phyloP scores from a whole-genome alignment of 2,113 vertebrate genomes.

The Melanocharis versteri region DNA sequence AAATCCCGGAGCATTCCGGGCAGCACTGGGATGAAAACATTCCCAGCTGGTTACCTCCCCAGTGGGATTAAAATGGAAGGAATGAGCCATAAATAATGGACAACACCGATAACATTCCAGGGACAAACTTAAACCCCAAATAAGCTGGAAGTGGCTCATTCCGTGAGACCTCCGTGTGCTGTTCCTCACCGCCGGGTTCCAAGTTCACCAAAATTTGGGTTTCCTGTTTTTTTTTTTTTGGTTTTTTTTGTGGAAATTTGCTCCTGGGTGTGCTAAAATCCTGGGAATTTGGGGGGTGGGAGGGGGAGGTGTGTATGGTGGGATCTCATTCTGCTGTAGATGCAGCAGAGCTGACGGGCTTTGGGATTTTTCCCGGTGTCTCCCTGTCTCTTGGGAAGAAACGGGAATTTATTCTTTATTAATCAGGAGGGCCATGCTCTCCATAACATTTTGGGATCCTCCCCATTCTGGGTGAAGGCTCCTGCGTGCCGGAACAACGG shows the following conservation, averaged over 20 bases:
- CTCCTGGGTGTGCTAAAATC: not conserved
- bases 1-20: not conserved
- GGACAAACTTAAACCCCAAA: not conserved
- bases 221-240: not conserved
- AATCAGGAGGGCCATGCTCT: not conserved
- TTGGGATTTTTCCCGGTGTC: not conserved
- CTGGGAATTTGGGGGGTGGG: not conserved
- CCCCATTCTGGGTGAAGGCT: accelerated
- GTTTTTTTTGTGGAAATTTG: not conserved
- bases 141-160: not conserved
- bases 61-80: not conserved
- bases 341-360: accelerated
- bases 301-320: not conserved
- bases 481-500: accelerated
- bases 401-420: accelerated
- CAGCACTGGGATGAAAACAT: not conserved
- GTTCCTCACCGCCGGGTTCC: not conserved
- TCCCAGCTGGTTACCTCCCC: not conserved
- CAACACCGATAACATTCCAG: not conserved
- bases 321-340: accelerated
- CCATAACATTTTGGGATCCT: accelerated
- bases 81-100: not conserved
- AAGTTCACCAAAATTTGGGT: not conserved
- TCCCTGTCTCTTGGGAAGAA: not conserved
- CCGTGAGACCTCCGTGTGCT: not conserved